Percentiles rank a stretch among this genome's conserved stretches.
These are phyloP conservation scores for Dryomyza anilis DNA, from an alignment of 2,888 invertebrate species.

Conservation along the genomic window DNA sequence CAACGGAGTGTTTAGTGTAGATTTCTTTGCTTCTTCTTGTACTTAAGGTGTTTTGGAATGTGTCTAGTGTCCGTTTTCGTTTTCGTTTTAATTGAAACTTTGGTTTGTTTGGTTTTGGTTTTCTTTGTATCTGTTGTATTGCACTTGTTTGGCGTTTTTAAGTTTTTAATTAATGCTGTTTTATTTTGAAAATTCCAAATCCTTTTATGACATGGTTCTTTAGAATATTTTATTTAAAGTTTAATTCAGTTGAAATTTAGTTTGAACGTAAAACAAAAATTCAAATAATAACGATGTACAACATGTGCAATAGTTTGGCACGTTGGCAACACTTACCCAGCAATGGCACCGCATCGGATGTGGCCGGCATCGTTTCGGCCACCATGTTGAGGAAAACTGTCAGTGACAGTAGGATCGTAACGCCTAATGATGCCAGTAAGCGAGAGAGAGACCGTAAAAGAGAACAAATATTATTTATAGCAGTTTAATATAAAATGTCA, in stretches of 20 bases:
- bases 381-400: slow-evolving; percentile 98
- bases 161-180: background rate
- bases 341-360: slow-evolving; percentile 90
- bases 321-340: slow-evolving; percentile 65
- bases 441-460: background rate
- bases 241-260: too few species aligned
- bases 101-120: too few species aligned
- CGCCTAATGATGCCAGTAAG: slow-evolving; percentile 62
- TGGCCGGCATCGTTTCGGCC: slow-evolving; percentile 98
- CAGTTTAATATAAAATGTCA: too few species aligned
- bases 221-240: background rate
- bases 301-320: slow-evolving; percentile 29
- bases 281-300: too few species aligned
- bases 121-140: too few species aligned
- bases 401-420: slow-evolving; percentile 95
- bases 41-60: too few species aligned
- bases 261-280: background rate
- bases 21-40: background rate
- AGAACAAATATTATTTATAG: background rate
- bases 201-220: background rate
- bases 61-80: too few species aligned
- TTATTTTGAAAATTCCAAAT: background rate
- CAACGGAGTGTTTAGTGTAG: slow-evolving; percentile 19
- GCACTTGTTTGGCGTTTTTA: background rate
- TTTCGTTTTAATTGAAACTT: too few species aligned